Evolutionary conservation across 1,140 invertebrate species (phyloP), one percentile per base, ranked within the genome.

Genomic region (Euura saliciscinereae): DNA sequence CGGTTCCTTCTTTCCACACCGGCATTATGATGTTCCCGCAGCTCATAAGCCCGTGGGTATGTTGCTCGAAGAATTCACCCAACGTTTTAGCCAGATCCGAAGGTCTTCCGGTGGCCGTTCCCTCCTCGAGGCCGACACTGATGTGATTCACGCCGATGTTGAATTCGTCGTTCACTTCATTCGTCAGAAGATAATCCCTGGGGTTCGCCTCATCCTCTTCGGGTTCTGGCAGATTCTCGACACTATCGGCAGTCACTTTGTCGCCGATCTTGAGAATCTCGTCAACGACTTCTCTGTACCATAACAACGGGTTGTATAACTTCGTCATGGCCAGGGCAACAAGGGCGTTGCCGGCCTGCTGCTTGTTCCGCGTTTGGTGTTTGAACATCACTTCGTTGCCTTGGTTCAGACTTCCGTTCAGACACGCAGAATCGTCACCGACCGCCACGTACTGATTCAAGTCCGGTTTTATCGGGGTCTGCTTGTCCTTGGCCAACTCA

Each of bases 171-270:
- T 76, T 78, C 44, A 88, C 80, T 66, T 89, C 88, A 67, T 78
- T 83, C 0, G 89, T 84, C 44, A 87, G 72, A 0, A 89, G 83
- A 66, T 86, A 89, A 73, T 86, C 73, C 72, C 89, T 84, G 28
- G 73, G 72, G 0, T 11, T 8, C 46, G 81, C 76, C 8, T 77
- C 79, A 4, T 75, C 76, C 6, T 80, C 78, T 6, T 75, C 71
- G 45, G 43, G 43, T n/a, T 80, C 85, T 2, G 78, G 79, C 4
- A 89, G 73, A 73, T 88, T 89, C 45, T 79, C 76, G 46, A 86
- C 43, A 72, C 88, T 89, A 6, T 86, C 75, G 2, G 42, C 28
- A 0, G 80, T 80, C 0, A 85, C 65, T 75, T 83, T 84, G 51
- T 86, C 78, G 2, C 82, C 84, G 0, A 86, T 68, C 59, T 79